Conservation (phyloP, 2,888 invertebrate species). For the Galerucella pusilla region DNA sequence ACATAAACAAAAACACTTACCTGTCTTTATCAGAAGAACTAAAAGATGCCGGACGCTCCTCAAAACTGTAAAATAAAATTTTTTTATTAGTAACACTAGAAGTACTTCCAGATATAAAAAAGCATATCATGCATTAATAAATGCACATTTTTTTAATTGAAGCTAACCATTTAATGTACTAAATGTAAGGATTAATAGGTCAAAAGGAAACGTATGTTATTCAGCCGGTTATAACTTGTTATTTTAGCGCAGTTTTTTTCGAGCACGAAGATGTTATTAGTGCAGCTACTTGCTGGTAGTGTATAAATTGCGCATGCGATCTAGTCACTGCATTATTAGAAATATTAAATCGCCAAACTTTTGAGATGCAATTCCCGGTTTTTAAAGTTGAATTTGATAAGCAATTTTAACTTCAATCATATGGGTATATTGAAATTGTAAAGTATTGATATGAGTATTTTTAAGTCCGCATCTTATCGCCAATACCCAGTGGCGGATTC, state of each 20-base stretch:
- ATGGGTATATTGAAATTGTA: too few relatives aligned
- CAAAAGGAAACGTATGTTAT: too few relatives aligned
- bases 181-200: too few relatives aligned
- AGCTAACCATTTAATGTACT: neutral
- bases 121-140: neutral
- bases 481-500: too few relatives aligned
- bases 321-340: neutral
- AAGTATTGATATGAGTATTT: too few relatives aligned
- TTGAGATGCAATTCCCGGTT: neutral
- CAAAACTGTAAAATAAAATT: constrained; percentile 25
- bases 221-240: too few relatives aligned
- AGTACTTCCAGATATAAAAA: neutral
- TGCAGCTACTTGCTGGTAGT: neutral
- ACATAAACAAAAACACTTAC: constrained; percentile 17
- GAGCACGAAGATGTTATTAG: neutral
- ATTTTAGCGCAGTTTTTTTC: neutral
- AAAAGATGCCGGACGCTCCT: constrained; percentile 32
- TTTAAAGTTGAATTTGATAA: too few relatives aligned
- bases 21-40: constrained; percentile 18
- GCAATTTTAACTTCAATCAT: too few relatives aligned
- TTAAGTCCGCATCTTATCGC: too few relatives aligned
- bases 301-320: neutral
- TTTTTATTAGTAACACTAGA: neutral
- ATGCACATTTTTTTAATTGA: neutral
- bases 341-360: neutral